A percentile compares a stretch with the other conserved stretches of the same genome.
Conservation (phyloP, 2,113 vertebrate species). For the Phasianus colchicus region DNA sequence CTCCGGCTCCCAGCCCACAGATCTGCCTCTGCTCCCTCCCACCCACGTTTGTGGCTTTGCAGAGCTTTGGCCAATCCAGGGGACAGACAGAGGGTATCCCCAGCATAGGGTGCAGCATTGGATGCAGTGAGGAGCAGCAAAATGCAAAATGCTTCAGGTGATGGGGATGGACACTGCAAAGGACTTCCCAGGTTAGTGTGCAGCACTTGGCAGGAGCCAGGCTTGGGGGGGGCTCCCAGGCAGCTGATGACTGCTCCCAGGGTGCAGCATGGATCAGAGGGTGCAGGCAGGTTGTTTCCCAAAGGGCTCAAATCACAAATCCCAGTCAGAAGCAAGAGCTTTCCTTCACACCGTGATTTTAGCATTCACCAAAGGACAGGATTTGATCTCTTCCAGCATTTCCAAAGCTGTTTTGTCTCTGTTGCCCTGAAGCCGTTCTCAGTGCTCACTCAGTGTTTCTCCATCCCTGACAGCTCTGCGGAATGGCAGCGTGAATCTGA, state of each 20-base stretch:
- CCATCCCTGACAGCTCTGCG: background rate
- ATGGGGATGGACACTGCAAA: background rate
- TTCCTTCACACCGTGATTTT: background rate
- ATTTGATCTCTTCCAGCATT: background rate
- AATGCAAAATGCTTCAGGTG: background rate
- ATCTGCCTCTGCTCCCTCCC: background rate
- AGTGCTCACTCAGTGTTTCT: background rate
- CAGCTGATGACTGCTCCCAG: background rate
- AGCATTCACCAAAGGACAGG: background rate
- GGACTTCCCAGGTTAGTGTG: background rate
- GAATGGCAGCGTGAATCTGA: background rate
- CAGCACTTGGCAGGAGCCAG: rapidly evolving
- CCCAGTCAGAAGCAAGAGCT: background rate
- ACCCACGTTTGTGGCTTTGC: background rate
- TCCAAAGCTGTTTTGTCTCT: background rate
- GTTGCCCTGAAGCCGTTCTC: background rate
- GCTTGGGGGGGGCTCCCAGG: background rate
- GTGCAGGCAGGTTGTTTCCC: background rate
- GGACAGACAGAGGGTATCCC: no score
- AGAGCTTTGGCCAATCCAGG: background rate
- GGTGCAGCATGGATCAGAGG: background rate
- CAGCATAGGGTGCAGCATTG: no score
- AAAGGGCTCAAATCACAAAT: background rate
- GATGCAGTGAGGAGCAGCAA: background rate
- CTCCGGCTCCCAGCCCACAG: conserved; percentile 12